Percentiles rank a stretch among this genome's conserved stretches.
Conservation (phyloP, 1,140 invertebrate species). For the Panonychus citri region DNA sequence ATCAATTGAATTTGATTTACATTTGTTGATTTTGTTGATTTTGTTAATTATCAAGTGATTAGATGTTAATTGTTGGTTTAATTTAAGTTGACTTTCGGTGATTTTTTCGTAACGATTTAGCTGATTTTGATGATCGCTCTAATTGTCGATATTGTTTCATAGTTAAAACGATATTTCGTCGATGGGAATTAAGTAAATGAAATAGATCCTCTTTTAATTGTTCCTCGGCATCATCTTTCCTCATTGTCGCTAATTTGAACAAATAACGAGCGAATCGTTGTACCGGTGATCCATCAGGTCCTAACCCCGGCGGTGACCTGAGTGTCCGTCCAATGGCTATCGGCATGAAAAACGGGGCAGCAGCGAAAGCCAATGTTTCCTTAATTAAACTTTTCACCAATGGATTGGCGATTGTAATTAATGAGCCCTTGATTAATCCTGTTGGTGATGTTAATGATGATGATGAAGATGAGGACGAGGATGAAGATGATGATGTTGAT, state of each 20-base stretch:
- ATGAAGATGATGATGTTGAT: too few species aligned
- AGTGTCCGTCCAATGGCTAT: background rate
- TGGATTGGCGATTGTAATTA: background rate
- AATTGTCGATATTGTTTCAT: background rate
- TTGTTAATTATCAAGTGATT: too few species aligned
- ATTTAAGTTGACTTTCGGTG: too few species aligned
- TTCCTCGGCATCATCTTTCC: background rate
- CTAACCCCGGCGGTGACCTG: background rate
- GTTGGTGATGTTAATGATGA: too few species aligned
- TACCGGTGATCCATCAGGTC: background rate
- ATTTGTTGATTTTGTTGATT: too few species aligned
- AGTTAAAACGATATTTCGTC: background rate
- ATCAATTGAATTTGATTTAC: too few species aligned
- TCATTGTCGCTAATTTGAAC: background rate
- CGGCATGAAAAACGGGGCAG: background rate
- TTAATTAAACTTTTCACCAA: background rate
- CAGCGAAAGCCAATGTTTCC: background rate
- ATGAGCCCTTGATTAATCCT: too few species aligned
- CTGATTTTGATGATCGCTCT: background rate
- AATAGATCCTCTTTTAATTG: background rate
- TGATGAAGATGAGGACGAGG: too few species aligned
- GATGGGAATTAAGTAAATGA: background rate
- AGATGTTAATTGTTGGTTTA: too few species aligned
- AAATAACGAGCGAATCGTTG: background rate
- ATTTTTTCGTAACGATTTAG: background rate